A percentile compares a stretch with the other conserved stretches of the same genome.
Conservation (phyloP, 2,797 vertebrate genomes). For the Orestias chungarensis region DNA sequence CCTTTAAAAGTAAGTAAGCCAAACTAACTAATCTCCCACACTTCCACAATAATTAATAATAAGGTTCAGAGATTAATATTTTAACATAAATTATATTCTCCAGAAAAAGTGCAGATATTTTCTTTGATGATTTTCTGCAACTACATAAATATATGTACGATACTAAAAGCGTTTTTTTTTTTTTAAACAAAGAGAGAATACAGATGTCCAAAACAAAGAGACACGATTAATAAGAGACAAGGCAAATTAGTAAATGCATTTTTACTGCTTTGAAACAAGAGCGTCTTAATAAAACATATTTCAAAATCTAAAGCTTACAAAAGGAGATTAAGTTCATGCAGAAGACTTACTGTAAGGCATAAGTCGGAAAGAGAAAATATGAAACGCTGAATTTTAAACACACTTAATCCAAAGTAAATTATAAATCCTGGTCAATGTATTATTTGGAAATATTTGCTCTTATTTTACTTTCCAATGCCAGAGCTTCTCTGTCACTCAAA, state of each 20-base stretch:
- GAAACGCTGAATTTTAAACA: neutral
- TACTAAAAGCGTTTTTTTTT: neutral
- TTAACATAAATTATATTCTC: neutral
- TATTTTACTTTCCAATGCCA: too few relatives aligned
- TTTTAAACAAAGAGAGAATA: neutral
- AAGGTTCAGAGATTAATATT: neutral
- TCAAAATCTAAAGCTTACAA: neutral
- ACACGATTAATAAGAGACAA: neutral
- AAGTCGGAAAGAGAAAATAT: constrained; percentile 8
- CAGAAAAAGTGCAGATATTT: too few relatives aligned
- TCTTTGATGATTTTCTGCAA: too few relatives aligned
- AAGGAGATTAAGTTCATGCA: constrained; percentile 5
- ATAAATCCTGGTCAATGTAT: constrained; percentile 5
- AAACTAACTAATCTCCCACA: neutral
- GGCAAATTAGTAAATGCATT: neutral
- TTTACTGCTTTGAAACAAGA: neutral
- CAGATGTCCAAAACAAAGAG: neutral
- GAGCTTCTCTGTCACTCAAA: too few relatives aligned
- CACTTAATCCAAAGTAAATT: neutral
- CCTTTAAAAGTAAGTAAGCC: too few relatives aligned
- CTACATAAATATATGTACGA: neutral
- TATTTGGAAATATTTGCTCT: constrained; percentile 1
- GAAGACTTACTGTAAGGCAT: neutral
- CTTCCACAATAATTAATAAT: neutral
- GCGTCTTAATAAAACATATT: neutral